A percentile compares a stretch with the other conserved stretches of the same genome.
Conservation (phyloP, 2,797 vertebrate species). For the Tympanoctomys barrerae region DNA sequence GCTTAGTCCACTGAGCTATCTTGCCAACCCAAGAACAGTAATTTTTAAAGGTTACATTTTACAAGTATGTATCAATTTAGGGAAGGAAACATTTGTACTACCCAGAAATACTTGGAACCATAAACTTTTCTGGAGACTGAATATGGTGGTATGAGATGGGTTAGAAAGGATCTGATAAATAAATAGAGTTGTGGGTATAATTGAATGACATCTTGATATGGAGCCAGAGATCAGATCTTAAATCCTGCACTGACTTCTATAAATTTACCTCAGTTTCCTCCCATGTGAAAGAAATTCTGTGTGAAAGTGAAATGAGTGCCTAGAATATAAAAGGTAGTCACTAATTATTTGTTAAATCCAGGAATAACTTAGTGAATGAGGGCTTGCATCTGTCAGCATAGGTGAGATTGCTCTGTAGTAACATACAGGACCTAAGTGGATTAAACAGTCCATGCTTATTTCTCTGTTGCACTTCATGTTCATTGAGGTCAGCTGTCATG, state of each 20-base stretch:
- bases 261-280: neutral
- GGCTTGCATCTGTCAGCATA: neutral
- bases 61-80: constrained; percentile 48
- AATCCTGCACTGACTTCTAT: neutral
- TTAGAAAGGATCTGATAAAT: constrained; percentile 50
- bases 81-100: constrained; percentile 73
- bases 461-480: neutral
- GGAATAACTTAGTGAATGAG: neutral
- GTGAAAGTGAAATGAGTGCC: neutral
- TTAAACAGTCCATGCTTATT: neutral
- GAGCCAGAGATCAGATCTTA: neutral
- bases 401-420: neutral
- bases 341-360: neutral
- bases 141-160: neutral
- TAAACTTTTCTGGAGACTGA: constrained; percentile 44
- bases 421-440: neutral
- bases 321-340: neutral
- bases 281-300: neutral
- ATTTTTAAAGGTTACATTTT: constrained; percentile 74
- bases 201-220: neutral
- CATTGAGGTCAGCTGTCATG: neutral
- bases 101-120: constrained; percentile 22
- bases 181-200: neutral
- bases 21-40: neutral
- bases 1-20: too few relatives aligned